These are phyloP conservation scores for Lipotes vexillifer DNA, from an alignment of 2,113 vertebrate genomes.

Conservation along the genomic window DNA sequence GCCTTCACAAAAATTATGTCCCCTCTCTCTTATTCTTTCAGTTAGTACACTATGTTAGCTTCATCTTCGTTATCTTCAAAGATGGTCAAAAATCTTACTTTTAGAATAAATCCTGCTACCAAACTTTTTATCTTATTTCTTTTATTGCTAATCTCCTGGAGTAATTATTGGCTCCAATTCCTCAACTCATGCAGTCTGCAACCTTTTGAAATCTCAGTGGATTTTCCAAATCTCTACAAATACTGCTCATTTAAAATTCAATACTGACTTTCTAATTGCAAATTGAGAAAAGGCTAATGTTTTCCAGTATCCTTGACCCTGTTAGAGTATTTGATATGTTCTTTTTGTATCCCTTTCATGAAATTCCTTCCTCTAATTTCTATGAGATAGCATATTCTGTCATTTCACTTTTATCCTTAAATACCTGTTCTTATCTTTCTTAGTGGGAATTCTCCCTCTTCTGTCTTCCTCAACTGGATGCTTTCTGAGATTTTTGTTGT, in stretches of 20 bases:
- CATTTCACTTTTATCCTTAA: neutral
- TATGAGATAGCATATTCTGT: neutral
- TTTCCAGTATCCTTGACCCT: neutral
- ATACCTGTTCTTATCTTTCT: neutral
- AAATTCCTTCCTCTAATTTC: neutral
- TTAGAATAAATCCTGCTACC: neutral
- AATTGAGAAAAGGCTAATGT: neutral
- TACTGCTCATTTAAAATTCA: neutral
- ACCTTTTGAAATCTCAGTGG: neutral
- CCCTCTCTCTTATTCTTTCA: neutral
- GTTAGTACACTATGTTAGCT: neutral
- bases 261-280: neutral
- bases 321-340: neutral
- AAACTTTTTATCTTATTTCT: neutral
- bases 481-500: neutral
- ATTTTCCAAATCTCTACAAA: neutral
- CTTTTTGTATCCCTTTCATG: neutral
- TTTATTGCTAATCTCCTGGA: neutral
- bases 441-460: neutral
- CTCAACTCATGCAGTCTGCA: neutral
- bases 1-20: neutral
- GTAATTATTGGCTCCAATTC: neutral
- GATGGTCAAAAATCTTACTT: neutral
- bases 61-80: neutral
- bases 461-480: neutral